Conservation (phyloP, 2,797 vertebrate genomes). For the Graptemys geographica region DNA sequence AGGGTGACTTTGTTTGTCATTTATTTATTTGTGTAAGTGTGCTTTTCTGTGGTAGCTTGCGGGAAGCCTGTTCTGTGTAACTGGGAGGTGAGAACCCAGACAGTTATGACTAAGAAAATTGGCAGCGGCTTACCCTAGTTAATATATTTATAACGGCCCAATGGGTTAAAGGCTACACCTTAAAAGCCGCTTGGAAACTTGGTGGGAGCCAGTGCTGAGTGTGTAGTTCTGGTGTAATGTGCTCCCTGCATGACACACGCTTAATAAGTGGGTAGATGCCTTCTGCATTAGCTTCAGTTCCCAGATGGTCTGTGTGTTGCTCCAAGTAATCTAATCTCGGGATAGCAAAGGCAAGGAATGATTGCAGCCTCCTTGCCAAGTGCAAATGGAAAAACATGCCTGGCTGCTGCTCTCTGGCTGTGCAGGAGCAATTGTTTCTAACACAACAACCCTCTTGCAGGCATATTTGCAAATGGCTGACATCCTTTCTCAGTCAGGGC, state of each 20-base stretch:
- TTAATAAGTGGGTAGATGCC: fast-evolving
- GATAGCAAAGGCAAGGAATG: neutral
- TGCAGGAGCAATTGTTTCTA: neutral
- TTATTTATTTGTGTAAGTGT: neutral
- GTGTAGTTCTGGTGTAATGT: neutral
- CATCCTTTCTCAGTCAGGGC: neutral
- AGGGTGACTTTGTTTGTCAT: neutral
- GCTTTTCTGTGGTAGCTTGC: neutral
- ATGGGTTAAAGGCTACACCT: neutral
- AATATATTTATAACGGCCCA: neutral
- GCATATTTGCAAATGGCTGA: neutral
- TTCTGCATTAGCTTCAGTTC: neutral
- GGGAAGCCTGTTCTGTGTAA: neutral
- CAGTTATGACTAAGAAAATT: neutral
- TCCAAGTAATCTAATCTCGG: neutral
- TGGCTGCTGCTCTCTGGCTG: too few relatives aligned
- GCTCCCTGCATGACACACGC: neutral
- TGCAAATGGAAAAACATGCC: neutral
- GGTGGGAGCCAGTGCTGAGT: fast-evolving
- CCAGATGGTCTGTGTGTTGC: neutral
- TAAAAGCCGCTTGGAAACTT: neutral
- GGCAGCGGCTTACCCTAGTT: neutral
- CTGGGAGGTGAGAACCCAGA: neutral
- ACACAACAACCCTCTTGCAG: neutral
- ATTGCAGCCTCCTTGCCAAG: neutral